Conservation (phyloP, 2,888 invertebrate species). For the Allolobophora icterica region DNA sequence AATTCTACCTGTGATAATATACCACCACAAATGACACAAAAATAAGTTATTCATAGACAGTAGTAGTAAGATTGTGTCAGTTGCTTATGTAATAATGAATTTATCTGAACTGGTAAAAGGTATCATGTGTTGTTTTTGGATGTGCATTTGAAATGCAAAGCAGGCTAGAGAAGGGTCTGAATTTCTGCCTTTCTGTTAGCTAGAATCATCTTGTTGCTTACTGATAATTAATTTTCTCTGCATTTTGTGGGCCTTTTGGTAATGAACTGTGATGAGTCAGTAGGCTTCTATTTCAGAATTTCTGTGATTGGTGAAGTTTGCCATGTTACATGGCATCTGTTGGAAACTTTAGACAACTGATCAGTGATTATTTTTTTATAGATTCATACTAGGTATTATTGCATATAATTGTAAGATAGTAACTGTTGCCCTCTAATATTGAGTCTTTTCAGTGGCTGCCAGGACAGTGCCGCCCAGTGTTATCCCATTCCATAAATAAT, state of each 20-base stretch:
- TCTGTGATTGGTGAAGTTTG: neutral
- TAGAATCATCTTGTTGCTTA: neutral
- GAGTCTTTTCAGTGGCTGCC: no score
- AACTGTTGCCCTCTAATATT: no score
- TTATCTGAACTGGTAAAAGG: neutral
- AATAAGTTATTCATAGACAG: neutral
- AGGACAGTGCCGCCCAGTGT: no score
- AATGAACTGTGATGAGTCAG: neutral
- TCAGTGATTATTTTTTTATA: neutral
- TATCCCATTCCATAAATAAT: no score
- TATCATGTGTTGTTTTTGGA: neutral
- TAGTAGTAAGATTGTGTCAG: neutral
- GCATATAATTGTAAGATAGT: neutral
- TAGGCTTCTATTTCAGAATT: constrained; percentile 17
- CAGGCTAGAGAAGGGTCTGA: neutral
- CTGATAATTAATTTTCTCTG: no score
- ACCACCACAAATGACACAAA: neutral
- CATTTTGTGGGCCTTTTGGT: neutral
- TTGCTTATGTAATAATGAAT: neutral
- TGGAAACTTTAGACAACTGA: neutral
- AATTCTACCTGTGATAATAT: neutral
- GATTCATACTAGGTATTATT: neutral
- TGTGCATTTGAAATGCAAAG: neutral
- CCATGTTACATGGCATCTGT: neutral
- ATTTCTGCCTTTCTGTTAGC: neutral